phyloP scores from a whole-genome alignment of 2,113 vertebrate genomes.

The Polyodon spathula region DNA sequence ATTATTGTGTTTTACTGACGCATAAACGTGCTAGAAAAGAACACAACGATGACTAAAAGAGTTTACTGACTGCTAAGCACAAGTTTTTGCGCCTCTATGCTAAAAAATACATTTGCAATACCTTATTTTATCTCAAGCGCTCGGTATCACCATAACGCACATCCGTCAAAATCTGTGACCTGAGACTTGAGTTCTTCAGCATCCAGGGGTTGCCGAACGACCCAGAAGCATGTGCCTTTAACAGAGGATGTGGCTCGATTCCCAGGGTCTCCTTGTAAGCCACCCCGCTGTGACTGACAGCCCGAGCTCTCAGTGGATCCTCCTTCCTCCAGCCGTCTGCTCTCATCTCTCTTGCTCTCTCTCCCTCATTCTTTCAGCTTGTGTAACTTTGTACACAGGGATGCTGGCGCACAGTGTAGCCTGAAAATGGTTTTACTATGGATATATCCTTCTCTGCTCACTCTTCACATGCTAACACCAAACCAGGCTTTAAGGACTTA shows the following conservation, averaged over 20 bases:
- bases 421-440: constrained; percentile 65
- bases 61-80: too few species aligned
- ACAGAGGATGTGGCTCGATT: constrained; percentile 30
- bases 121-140: too few species aligned
- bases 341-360: constrained; percentile 12
- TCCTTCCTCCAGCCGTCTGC: constrained; percentile 43
- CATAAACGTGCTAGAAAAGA: too few species aligned
- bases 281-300: constrained; percentile 50
- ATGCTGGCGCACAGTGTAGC: constrained; percentile 65
- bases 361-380: constrained; percentile 26
- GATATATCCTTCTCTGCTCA: constrained; percentile 55
- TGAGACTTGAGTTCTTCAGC: constrained; percentile 18
- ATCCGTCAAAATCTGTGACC: constrained; percentile 8
- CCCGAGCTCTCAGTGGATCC: constrained; percentile 38
- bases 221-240: constrained; percentile 29
- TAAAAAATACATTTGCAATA: too few species aligned
- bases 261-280: constrained; percentile 21
- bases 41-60: too few species aligned
- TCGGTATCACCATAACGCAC: too few species aligned
- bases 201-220: too few species aligned
- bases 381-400: constrained; percentile 55
- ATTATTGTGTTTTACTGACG: too few species aligned
- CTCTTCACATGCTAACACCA: constrained; percentile 38
- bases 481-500: constrained; percentile 55
- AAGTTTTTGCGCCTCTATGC: too few species aligned